Conservation (phyloP, 1,140 invertebrate species). For the Melipona quadrifasciata region DNA sequence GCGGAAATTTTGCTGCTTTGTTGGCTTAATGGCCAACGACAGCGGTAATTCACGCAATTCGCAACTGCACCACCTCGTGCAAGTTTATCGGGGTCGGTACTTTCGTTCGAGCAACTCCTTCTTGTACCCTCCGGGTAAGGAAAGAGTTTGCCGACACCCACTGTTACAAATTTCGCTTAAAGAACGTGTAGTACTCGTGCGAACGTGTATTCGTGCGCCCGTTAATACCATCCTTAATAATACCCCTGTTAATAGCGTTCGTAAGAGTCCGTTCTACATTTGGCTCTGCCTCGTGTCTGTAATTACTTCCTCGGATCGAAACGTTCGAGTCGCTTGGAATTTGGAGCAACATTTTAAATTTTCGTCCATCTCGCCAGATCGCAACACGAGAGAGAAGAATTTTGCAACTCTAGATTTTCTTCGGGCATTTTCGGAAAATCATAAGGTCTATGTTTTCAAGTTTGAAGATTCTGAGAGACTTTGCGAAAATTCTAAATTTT, state of each 20-base stretch:
- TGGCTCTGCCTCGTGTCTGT: not conserved
- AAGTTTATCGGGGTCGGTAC: conserved; percentile 20
- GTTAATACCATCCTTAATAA: conserved; percentile 4
- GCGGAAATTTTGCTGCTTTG: not conserved
- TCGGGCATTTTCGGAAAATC: too few relatives aligned
- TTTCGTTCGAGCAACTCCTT: conserved; percentile 1
- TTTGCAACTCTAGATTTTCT: too few relatives aligned
- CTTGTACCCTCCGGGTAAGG: not conserved
- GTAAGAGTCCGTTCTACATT: not conserved
- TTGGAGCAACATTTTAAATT: not conserved
- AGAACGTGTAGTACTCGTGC: not conserved
- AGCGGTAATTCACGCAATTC: conserved; percentile 16
- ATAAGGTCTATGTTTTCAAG: too few relatives aligned
- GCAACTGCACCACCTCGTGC: not conserved
- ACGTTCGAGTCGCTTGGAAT: not conserved
- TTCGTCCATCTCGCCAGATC: not conserved
- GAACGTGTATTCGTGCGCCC: too few relatives aligned
- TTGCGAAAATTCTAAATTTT: not conserved
- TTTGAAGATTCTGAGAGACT: too few relatives aligned
- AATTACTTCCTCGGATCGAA: not conserved
- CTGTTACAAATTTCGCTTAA: not conserved
- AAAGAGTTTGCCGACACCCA: not conserved
- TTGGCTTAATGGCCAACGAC: not conserved
- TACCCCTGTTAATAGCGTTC: not conserved
- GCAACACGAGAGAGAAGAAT: too few relatives aligned